phyloP scores from a whole-genome alignment of 2,797 vertebrate species.

The Syngnathus rostellatus region DNA sequence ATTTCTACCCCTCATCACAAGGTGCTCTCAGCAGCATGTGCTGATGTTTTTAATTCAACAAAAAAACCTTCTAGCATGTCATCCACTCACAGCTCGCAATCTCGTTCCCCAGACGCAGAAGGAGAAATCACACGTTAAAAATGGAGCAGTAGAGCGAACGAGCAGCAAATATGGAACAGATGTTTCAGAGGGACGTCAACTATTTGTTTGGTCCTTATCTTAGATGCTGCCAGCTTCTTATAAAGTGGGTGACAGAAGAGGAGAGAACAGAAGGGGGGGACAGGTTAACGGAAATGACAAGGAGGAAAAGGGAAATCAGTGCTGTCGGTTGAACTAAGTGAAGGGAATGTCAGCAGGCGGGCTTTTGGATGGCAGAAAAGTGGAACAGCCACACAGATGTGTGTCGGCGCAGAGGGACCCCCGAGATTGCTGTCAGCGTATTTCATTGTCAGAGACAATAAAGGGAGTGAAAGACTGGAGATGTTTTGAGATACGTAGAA shows the following conservation, averaged over 20 bases:
- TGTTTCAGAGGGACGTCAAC: slow-evolving; percentile 62
- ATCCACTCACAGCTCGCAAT: slow-evolving; percentile 43
- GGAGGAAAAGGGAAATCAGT: slow-evolving; percentile 25
- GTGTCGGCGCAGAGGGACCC: slow-evolving; percentile 61
- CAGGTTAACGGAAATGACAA: slow-evolving; percentile 23
- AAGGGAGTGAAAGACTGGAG: slow-evolving; percentile 40
- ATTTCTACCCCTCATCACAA: slow-evolving; percentile 45
- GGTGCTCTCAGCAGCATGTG: slow-evolving; percentile 47
- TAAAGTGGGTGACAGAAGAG: slow-evolving; percentile 53
- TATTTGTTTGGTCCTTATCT: slow-evolving; percentile 63
- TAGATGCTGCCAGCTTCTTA: slow-evolving; percentile 48
- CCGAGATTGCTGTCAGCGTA: slow-evolving; percentile 68
- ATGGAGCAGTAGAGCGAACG: slow-evolving; percentile 54
- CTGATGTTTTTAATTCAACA: slow-evolving; percentile 61
- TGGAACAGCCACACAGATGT: slow-evolving; percentile 75
- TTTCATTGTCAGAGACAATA: slow-evolving; percentile 64
- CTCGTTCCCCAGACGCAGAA: slow-evolving; percentile 56
- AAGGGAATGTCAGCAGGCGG: slow-evolving; percentile 48
- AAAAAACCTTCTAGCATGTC: slow-evolving; percentile 54
- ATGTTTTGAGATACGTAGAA: slow-evolving; percentile 29
- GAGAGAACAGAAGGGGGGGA: slow-evolving; percentile 18
- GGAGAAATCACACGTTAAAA: slow-evolving; percentile 66
- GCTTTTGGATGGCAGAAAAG: slow-evolving; percentile 59
- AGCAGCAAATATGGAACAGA: slow-evolving; percentile 56
- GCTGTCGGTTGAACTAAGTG: slow-evolving; percentile 51